phyloP scores from a whole-genome alignment of 1,140 invertebrate genomes.

The Drosophila trapezifrons region DNA sequence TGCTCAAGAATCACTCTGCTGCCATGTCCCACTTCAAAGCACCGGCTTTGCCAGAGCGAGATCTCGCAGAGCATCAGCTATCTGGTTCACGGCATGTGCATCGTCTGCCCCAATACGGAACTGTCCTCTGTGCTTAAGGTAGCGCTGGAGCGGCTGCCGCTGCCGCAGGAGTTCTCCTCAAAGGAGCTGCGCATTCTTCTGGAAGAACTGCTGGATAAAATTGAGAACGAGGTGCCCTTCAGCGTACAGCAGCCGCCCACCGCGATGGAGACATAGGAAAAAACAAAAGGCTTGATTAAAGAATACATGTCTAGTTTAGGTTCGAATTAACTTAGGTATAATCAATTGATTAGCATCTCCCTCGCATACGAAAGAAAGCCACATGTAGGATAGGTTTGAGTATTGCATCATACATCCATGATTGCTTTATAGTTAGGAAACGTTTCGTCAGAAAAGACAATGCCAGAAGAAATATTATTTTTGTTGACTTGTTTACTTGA shows the following conservation, averaged over 20 bases:
- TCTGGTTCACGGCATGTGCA: constrained; percentile 71
- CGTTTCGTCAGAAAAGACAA: constrained; percentile 27
- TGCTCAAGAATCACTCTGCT: constrained; percentile 87
- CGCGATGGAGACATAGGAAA: constrained; percentile 27
- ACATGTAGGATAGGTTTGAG: constrained; percentile 27
- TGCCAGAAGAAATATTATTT: constrained; percentile 26
- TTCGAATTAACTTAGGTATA: constrained; percentile 25
- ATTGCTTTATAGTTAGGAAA: constrained; percentile 29
- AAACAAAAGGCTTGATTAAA: not conserved
- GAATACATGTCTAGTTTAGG: constrained; percentile 22
- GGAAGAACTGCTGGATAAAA: constrained; percentile 67
- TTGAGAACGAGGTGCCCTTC: constrained; percentile 43
- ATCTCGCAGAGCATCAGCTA: constrained; percentile 74
- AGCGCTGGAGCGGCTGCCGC: constrained; percentile 72
- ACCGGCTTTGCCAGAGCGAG: constrained; percentile 85
- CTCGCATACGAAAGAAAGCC: constrained; percentile 3
- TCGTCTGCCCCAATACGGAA: constrained; percentile 68
- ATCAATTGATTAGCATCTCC: constrained; percentile 19
- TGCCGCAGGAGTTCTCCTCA: constrained; percentile 83
- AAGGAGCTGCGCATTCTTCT: constrained; percentile 72
- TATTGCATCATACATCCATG: constrained; percentile 12
- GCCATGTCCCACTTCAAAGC: constrained; percentile 87
- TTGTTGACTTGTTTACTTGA: constrained; percentile 61
- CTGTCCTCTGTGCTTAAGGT: constrained; percentile 70
- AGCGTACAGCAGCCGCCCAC: constrained; percentile 10